Evolutionary conservation across 2,888 invertebrate species (phyloP), one percentile per base, ranked within the genome.

Genomic region (Autographa gamma): DNA sequence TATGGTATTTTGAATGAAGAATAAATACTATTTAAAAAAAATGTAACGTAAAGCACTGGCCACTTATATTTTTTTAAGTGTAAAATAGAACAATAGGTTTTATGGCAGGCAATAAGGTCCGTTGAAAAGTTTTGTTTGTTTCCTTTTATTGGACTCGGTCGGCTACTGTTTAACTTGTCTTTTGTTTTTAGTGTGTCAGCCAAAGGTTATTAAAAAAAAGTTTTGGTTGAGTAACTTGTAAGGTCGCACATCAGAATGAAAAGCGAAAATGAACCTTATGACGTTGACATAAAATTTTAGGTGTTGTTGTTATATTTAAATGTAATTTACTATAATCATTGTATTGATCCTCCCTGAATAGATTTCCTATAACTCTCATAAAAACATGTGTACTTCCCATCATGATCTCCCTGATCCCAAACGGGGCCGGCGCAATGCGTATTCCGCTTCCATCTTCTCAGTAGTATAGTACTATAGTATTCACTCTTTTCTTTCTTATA

Each of bases 71-170:
- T 48, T 48, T 48, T 48, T 48, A 48, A n/a, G n/a, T 25, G n/a
- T n/a, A n/a, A 48, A 48, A 48, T 48, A 48, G 48, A 48, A 48
- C 48, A n/a, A 48, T n/a, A 48, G n/a, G n/a, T 48, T 48, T 48
- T 48, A n/a, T 48, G 14, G 48, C 48, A 7, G 7, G 48, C 48
- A 48, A 48, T n/a, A 48, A n/a, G 48, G 48, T 48, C 48, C 48
- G 11, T 48, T 48, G 7, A n/a, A n/a, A 48, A n/a, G n/a, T 48
- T 48, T 48, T n/a, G 48, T 48, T 48, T 16, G 48, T n/a, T 48
- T 48, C 48, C n/a, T 48, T 16, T 48, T n/a, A 48, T 48, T 48
- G n/a, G 48, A 7, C 48, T 48, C 48, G 48, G 43, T 6, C 43
- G 16, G 48, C 48, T 48, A 48, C 48, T 48, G 48, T 48, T 48